Evolutionary conservation across 2,888 invertebrate species (phyloP), one percentile per base, ranked within the genome.

Genomic region (Melinopterus prodromus): DNA sequence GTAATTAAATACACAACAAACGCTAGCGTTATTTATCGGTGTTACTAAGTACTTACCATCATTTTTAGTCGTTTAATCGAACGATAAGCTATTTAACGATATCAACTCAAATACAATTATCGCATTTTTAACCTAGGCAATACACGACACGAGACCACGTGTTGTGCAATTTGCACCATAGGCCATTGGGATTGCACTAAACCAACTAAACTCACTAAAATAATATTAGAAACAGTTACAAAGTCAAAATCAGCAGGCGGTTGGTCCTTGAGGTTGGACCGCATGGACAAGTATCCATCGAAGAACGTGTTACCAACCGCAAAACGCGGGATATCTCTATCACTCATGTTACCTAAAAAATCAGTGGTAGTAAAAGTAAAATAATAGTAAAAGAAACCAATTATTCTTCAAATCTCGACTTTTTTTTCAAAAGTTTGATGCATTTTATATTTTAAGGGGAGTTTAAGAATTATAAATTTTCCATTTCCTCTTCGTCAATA

Each of bases 21-120:
- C 16, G 16, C 14, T 77, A n/a, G 26, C 35, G 53, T 37, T 70
- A 71, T 35, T 53, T 14, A 37, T n/a, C 74, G 75, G 69, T 72
- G 37, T 79, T 77, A 71, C 5, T 16, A 37, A 26, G 14, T 53
- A 79, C 79, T 77, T 79, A 81, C 81, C 74, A 80, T 75, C 80
- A 78, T 80, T 70, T 76, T 79, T 38, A 81, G 53, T 70, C 53
- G 37, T 69, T n/a, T 70, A 69, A 79, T 16, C 69, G n/a, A 77
- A 26, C 70, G 14, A 16, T 12, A 53, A 77, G 69, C 53, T 16
- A 16, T 69, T 72, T 72, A 36, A 69, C 53, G 53, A 12, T 53
- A 53, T 53, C 53, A 53, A 53, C 53, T 53, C 53, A 4, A 53
- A 53, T 53, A 53, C 5, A 53, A 53, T 53, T 53, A 53, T 53